phyloP scores from a whole-genome alignment of 2,888 invertebrate species.

The Meloe dianella region DNA sequence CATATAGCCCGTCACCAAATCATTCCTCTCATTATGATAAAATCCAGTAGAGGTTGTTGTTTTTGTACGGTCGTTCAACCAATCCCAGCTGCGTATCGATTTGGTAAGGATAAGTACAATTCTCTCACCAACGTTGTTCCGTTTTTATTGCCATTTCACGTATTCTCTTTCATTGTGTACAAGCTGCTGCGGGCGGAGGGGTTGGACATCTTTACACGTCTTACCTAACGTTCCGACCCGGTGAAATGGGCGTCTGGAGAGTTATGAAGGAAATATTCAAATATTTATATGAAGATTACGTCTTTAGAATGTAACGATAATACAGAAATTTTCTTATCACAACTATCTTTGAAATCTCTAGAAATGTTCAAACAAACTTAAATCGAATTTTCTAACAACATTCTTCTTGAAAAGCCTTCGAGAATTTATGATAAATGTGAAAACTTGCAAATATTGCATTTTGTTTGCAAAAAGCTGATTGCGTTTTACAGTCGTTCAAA shows the following conservation, averaged over 20 bases:
- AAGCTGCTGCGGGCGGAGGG: slow-evolving; percentile 16
- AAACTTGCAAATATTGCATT: background rate
- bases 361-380: slow-evolving; percentile 1
- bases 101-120: slow-evolving; percentile 30
- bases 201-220: slow-evolving; percentile 30
- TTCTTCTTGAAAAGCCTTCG: too few species aligned
- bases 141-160: slow-evolving; percentile 36
- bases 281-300: slow-evolving; percentile 34
- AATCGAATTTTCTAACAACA: slow-evolving; percentile 6
- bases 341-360: background rate
- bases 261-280: slow-evolving; percentile 36
- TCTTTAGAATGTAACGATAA: slow-evolving; percentile 10
- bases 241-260: slow-evolving; percentile 32
- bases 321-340: slow-evolving; percentile 9
- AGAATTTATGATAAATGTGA: background rate
- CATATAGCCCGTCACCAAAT: background rate
- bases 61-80: background rate
- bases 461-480: background rate
- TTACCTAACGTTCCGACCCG: slow-evolving; percentile 21
- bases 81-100: slow-evolving; percentile 30
- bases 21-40: background rate
- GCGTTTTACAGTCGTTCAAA: background rate
- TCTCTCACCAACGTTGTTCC: slow-evolving; percentile 29
- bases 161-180: slow-evolving; percentile 23
- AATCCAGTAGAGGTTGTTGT: background rate